Conservation (phyloP, 1,140 invertebrate species). For the Trypoxylus dichotomus region DNA sequence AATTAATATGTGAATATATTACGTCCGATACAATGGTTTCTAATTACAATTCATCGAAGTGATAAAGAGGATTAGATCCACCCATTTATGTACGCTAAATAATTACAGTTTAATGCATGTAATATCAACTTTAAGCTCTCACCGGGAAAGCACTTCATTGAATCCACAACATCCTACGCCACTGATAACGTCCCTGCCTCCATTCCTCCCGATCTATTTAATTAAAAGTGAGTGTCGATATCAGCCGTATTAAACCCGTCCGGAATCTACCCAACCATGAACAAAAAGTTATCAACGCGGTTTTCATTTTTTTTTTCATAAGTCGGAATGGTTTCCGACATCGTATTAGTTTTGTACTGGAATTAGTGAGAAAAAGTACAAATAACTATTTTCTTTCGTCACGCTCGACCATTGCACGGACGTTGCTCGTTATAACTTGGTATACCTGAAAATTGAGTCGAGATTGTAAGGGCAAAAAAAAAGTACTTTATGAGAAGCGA, state of each 20-base stretch:
- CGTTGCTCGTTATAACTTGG: neutral
- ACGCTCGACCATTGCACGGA: neutral
- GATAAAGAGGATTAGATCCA: neutral
- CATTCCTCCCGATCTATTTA: neutral
- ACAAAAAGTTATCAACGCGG: slow-evolving; percentile 13
- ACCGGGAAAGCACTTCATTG: neutral
- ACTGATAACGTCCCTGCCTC: neutral
- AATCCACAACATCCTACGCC: neutral
- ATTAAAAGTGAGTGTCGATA: slow-evolving; percentile 13
- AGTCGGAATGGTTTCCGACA: neutral
- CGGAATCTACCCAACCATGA: neutral
- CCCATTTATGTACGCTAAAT: neutral
- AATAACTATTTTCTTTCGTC: slow-evolving; percentile 11
- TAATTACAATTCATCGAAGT: neutral
- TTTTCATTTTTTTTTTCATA: neutral
- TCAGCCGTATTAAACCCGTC: neutral
- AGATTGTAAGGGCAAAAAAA: no score
- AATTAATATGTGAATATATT: no score
- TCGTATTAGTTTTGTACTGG: neutral
- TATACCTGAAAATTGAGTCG: neutral
- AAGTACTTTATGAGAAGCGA: no score
- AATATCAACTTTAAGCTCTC: neutral
- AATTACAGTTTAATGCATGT: neutral
- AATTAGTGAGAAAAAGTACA: slow-evolving; percentile 10
- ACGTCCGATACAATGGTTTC: neutral